Evolutionary conservation across 2,797 vertebrate genomes (phyloP).

Genomic region (Hemibagrus guttatus): DNA sequence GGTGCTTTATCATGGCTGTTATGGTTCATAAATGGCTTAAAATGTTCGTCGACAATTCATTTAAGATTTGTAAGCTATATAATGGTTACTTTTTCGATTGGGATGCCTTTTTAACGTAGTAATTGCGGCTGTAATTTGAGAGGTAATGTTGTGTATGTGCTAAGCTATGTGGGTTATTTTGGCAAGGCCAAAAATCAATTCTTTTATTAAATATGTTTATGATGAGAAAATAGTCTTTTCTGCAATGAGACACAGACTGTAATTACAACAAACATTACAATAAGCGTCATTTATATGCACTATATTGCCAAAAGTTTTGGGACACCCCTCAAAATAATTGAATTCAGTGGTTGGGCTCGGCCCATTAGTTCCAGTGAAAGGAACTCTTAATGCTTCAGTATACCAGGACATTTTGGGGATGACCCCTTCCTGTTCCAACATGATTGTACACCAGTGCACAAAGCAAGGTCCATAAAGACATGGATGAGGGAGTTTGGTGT

Average conservation of each 20-base stretch:
- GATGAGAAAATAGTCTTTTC: neutral
- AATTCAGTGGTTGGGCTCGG: too few relatives aligned
- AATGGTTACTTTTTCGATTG: neutral
- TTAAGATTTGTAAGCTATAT: neutral
- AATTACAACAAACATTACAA: neutral
- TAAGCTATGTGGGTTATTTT: neutral
- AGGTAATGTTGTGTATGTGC: neutral
- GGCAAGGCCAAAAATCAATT: neutral
- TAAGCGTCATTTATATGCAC: neutral
- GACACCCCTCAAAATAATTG: too few relatives aligned
- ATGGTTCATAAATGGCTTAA: conserved; percentile 41
- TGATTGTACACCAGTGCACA: too few relatives aligned
- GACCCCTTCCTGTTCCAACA: too few relatives aligned
- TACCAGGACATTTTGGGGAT: too few relatives aligned
- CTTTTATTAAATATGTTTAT: neutral
- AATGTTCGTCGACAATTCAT: neutral
- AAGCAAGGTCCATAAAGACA: too few relatives aligned
- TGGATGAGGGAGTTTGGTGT: too few relatives aligned
- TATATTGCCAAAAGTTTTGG: too few relatives aligned
- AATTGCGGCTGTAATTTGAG: neutral
- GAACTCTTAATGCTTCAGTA: too few relatives aligned
- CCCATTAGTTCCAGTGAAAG: too few relatives aligned
- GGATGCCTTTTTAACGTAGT: neutral
- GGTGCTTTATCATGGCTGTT: conserved; percentile 55
- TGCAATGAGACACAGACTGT: neutral